phyloP scores from a whole-genome alignment of 2,888 invertebrate species.

The Brassicogethes aeneus region DNA sequence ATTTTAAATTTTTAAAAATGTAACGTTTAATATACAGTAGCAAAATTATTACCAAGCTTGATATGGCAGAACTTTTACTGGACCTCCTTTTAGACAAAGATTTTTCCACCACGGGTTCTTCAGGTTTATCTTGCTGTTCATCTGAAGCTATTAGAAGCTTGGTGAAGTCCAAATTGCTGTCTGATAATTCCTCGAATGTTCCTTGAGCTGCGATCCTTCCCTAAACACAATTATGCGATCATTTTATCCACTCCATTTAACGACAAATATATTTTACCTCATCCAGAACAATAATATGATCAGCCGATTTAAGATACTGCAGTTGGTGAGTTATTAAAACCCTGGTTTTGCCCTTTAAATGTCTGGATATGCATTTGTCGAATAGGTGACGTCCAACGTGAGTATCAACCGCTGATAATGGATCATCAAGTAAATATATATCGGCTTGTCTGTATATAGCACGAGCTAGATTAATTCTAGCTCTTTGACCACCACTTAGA shows the following conservation, averaged over 20 bases:
- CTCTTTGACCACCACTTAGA: slow-evolving; percentile 70
- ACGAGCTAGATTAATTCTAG: slow-evolving; percentile 56
- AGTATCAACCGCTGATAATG: slow-evolving; percentile 71
- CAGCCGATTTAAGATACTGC: slow-evolving; percentile 59
- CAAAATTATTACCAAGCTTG: not conserved
- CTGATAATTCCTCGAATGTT: slow-evolving; percentile 34
- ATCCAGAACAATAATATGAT: slow-evolving; percentile 45
- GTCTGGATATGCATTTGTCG: slow-evolving; percentile 60
- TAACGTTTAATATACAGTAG: no score
- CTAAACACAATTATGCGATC: not conserved
- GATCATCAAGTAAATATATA: slow-evolving; percentile 72
- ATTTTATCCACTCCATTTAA: slow-evolving; percentile 7
- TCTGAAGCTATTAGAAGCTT: slow-evolving; percentile 24
- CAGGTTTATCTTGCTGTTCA: not conserved
- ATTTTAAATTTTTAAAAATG: no score
- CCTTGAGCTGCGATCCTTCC: slow-evolving; percentile 32
- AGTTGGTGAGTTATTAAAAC: slow-evolving; percentile 76
- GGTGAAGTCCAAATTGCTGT: slow-evolving; percentile 40
- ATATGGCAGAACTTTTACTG: not conserved
- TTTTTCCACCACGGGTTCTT: not conserved
- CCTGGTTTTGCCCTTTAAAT: slow-evolving; percentile 54
- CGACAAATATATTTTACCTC: slow-evolving; percentile 37
- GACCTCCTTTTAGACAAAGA: not conserved
- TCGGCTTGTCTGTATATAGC: slow-evolving; percentile 60
- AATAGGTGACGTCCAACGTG: slow-evolving; percentile 68